phyloP scores from a whole-genome alignment of 2,113 vertebrate genomes.

The Aspiorhynchus laticeps region DNA sequence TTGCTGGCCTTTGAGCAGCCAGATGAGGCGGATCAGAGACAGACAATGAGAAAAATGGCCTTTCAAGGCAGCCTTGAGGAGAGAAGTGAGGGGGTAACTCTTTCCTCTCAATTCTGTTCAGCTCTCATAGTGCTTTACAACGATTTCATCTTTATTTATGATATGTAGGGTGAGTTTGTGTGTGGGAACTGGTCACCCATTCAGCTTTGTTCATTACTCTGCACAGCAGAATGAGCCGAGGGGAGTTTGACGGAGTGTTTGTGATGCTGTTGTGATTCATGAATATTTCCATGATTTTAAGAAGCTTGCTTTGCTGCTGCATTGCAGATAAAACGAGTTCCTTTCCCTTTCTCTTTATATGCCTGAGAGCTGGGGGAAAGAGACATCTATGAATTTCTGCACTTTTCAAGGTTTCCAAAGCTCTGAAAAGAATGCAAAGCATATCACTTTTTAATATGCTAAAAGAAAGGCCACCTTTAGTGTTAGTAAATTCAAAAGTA shows the following conservation, averaged over 20 bases:
- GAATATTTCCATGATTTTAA: conserved; percentile 56
- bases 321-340: conserved; percentile 54
- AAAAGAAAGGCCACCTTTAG: conserved; percentile 11
- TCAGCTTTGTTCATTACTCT: conserved; percentile 35
- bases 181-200: conserved; percentile 12
- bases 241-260: conserved; percentile 7
- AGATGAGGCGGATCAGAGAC: conserved; percentile 10
- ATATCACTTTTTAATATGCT: conserved; percentile 42
- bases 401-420: conserved; percentile 39
- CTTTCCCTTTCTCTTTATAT: conserved; percentile 8
- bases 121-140: neutral
- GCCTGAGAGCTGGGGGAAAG: conserved; percentile 15
- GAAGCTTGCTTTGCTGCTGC: conserved; percentile 48
- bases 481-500: neutral
- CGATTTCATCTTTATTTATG: conserved; percentile 43
- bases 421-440: conserved; percentile 19
- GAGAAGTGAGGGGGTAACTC: conserved; percentile 10
- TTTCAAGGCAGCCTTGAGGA: neutral
- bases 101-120: neutral
- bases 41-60: neutral
- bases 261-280: conserved; percentile 41
- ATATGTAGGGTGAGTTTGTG: conserved; percentile 7
- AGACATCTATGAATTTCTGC: conserved; percentile 26
- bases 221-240: conserved; percentile 26
- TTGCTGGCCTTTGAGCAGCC: conserved; percentile 32